Evolutionary conservation across 2,888 invertebrate species (phyloP), one percentile per base, ranked within the genome.

Genomic region (Callinectes sapidus): DNA sequence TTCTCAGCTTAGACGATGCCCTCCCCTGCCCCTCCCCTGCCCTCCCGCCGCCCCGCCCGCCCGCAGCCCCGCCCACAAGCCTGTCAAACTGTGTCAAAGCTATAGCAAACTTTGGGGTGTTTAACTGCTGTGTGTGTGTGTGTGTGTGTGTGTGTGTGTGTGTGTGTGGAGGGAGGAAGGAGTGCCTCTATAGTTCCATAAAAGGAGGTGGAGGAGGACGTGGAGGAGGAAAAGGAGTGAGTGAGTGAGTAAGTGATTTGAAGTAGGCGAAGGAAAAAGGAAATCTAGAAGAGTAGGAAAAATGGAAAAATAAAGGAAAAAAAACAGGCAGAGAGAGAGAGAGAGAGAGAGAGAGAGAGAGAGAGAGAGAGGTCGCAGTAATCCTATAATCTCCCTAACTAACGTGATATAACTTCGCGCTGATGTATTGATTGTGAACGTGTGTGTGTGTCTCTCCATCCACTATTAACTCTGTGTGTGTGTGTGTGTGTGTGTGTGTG

Each of bases 301-400:
- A 0, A 3, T 39, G 2, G 35, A 54, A n/a, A 23, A 55, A 89
- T 28, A 28, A 71, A 55, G 18, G 23, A 2, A 16, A 23, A 61
- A 18, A 61, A 61, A 18, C 61, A 23, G 18, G 61, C 8, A 61
- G 89, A 71, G 66, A 89, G 71, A 89, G 89, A 89, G 66, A 89
- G 89, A 89, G 66, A 66, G 89, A 89, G 66, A 89, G 89, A 71
- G 39, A 90, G 81, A 81, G 81, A 90, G 90, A 32, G 54, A 61
- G 90, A 18, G 81, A 55, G 42, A 77, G 71, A 77, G 81, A 87
- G 42, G 87, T 54, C 54, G 1, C 28, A 48, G 42, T 87, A 87
- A 87, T 48, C 81, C 81, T 10, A 6, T 81, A 81, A 81, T 81
- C 88, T 32, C 55, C 88, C 54, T 88, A 54, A 88, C 88, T 35